Percentiles rank a stretch among this genome's conserved stretches.
Conservation (phyloP, 1,140 invertebrate genomes). For the Babylonia areolata region DNA sequence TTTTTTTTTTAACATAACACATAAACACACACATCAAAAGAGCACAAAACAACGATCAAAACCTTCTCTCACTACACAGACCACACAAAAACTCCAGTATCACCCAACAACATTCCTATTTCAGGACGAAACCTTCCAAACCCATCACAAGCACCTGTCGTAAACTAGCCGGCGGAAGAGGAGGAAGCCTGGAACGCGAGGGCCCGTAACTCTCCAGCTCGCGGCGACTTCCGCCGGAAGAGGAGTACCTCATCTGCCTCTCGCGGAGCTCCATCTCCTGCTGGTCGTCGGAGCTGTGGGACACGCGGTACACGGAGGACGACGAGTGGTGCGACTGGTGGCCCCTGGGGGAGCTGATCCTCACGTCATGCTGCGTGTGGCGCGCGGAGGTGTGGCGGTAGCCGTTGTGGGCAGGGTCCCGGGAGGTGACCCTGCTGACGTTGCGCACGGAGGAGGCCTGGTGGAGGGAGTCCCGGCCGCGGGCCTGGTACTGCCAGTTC, state of each 20-base stretch:
- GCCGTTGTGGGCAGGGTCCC: background rate
- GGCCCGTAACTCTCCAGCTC: background rate
- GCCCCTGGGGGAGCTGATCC: background rate
- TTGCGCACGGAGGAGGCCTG: background rate
- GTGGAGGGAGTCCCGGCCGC: background rate
- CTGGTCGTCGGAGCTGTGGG: background rate
- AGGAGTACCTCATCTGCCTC: background rate
- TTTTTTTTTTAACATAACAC: too few relatives aligned
- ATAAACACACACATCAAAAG: too few relatives aligned
- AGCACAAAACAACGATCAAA: background rate
- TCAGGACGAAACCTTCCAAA: too few relatives aligned
- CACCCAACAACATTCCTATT: too few relatives aligned
- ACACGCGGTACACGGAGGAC: background rate
- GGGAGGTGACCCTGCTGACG: conserved; percentile 12
- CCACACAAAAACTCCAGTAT: too few relatives aligned
- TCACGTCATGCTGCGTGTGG: background rate
- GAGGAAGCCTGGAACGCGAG: background rate
- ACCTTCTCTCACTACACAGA: too few relatives aligned
- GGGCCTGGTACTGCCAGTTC: background rate
- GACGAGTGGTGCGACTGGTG: background rate
- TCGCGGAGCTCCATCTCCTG: background rate
- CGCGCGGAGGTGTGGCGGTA: background rate
- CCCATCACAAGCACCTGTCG: background rate
- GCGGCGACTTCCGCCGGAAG: background rate
- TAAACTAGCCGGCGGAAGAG: background rate